Evolutionary conservation across 2,888 invertebrate genomes (phyloP).

Genomic region (Chymomyza caudatula): DNA sequence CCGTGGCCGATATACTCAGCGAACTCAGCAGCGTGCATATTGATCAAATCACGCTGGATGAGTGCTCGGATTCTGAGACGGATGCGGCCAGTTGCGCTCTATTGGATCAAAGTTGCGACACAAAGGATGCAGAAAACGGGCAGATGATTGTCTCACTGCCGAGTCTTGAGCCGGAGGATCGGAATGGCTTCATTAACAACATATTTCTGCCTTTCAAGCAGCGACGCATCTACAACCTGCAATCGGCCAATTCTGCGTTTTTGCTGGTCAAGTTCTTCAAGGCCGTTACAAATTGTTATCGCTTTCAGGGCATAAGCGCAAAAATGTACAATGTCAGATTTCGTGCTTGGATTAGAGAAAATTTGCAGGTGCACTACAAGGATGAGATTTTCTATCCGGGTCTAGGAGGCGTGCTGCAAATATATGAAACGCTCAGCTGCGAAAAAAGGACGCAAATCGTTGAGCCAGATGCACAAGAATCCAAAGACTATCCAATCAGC

Average conservation of each 20-base stretch:
- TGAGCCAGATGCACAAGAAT: slow-evolving; percentile 14
- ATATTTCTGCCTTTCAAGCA: slow-evolving; percentile 75
- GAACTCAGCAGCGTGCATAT: slow-evolving; percentile 23
- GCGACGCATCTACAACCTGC: slow-evolving; percentile 72
- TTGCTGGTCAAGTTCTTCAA: slow-evolving; percentile 74
- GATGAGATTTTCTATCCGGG: slow-evolving; percentile 77
- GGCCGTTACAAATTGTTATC: slow-evolving; percentile 70
- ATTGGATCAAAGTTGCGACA: slow-evolving; percentile 55
- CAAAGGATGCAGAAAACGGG: slow-evolving; percentile 50
- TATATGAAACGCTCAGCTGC: slow-evolving; percentile 55
- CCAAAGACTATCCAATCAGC: slow-evolving; percentile 25
- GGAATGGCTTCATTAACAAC: slow-evolving; percentile 62
- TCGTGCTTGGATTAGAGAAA: slow-evolving; percentile 70
- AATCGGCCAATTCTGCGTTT: slow-evolving; percentile 63
- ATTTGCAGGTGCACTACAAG: slow-evolving; percentile 65
- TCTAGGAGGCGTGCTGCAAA: slow-evolving; percentile 71
- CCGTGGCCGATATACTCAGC: slow-evolving; percentile 53
- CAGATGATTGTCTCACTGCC: slow-evolving; percentile 74
- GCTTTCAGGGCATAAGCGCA: slow-evolving; percentile 63
- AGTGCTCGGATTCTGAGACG: slow-evolving; percentile 7
- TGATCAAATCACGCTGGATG: slow-evolving; percentile 15
- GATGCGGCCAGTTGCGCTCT: slow-evolving; percentile 64
- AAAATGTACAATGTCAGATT: slow-evolving; percentile 68
- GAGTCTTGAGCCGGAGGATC: slow-evolving; percentile 64
- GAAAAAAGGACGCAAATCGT: slow-evolving; percentile 13